phyloP scores from a whole-genome alignment of 2,797 vertebrate species.

The Semotilus atromaculatus region DNA sequence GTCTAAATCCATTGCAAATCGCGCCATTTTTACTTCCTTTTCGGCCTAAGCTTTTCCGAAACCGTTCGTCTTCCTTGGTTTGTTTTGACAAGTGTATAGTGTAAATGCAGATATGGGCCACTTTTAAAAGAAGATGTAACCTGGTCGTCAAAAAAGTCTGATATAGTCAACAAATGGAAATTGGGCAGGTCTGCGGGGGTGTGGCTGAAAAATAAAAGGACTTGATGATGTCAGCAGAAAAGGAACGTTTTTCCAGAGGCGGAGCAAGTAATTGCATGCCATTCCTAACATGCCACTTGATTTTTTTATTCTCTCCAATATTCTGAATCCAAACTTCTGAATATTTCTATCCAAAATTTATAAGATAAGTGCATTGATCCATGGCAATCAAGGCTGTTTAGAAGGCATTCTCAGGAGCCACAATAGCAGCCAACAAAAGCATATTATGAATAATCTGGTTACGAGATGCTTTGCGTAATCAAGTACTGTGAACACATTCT shows the following conservation, averaged over 20 bases:
- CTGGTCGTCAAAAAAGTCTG: too few relatives aligned
- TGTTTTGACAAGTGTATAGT: background rate
- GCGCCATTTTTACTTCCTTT: background rate
- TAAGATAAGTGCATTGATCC: background rate
- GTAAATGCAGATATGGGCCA: too few relatives aligned
- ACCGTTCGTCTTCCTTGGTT: background rate
- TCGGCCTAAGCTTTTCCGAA: background rate
- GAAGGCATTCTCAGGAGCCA: background rate
- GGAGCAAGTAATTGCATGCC: background rate
- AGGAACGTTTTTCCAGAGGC: background rate
- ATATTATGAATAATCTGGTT: background rate
- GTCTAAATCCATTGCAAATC: too few relatives aligned
- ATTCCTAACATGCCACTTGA: background rate
- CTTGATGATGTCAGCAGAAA: background rate
- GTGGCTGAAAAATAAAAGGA: background rate
- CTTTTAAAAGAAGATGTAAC: background rate
- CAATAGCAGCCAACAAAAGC: constrained; percentile 2
- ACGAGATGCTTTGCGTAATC: background rate
- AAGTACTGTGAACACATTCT: background rate
- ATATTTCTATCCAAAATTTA: too few relatives aligned
- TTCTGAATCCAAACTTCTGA: too few relatives aligned
- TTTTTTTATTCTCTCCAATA: background rate
- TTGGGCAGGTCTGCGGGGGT: background rate
- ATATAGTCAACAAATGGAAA: too few relatives aligned
- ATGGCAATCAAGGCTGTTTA: background rate